Percentiles rank a stretch among this genome's conserved stretches.
phyloP scores from a whole-genome alignment of 2,113 vertebrate genomes.

The Alouatta palliata region DNA sequence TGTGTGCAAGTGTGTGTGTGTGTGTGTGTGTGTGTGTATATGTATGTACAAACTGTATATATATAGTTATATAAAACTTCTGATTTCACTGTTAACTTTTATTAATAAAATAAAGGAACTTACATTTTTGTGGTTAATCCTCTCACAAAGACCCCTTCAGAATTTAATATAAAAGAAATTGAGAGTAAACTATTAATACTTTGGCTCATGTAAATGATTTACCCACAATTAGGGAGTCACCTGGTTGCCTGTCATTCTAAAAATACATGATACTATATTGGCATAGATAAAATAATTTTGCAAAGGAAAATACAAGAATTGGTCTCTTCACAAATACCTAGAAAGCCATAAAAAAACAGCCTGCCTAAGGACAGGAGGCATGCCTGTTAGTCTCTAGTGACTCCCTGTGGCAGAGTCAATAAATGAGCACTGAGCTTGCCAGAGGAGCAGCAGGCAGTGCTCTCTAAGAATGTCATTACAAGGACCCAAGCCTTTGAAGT shows the following conservation, averaged over 20 bases:
- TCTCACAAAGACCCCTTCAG: neutral
- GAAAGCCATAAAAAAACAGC: neutral
- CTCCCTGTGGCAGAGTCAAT: neutral
- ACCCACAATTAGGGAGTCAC: neutral
- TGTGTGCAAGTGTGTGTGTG: neutral
- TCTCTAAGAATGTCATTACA: neutral
- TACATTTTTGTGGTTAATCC: neutral
- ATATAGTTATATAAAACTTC: neutral
- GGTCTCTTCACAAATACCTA: neutral
- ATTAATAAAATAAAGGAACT: neutral
- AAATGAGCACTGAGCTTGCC: neutral
- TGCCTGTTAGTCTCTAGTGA: neutral
- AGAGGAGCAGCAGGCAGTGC: neutral
- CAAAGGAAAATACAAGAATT: neutral
- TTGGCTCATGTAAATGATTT: neutral
- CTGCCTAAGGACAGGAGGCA: neutral
- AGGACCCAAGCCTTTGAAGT: constrained; percentile 44
- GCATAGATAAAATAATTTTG: constrained; percentile 22
- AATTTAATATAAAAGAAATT: constrained; percentile 5
- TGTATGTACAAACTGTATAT: neutral
- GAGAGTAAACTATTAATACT: neutral
- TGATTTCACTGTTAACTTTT: neutral
- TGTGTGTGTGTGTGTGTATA: neutral
- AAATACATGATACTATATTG: neutral
- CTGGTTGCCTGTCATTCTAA: neutral